Base-by-base conservation (phyloP, 2,797 vertebrate species). In the Chelon auratus region DNA sequence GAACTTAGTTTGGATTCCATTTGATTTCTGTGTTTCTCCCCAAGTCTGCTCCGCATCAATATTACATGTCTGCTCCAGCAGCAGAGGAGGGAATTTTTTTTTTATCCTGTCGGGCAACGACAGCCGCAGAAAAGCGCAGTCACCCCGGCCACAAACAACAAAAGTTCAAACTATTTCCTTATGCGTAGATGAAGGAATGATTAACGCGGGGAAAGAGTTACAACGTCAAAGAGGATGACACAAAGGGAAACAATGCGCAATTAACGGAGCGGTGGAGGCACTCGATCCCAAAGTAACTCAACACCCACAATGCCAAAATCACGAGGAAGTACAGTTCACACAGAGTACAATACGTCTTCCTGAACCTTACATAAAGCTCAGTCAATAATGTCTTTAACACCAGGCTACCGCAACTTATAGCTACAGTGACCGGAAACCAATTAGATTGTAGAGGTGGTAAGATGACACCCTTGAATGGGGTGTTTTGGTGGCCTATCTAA, bases 31-130 rank as follows among this genome's bases (percentile, higher is more conserved):
- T 89, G 81, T 91, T 88, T 91, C 84, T 80, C 63, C 1, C 30
- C 43, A 58, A 80, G 79, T 86, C 89, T 89, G 91, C 87, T 86
- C 75, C 65, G 77, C 91, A 93, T 93, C 87, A 94, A 93, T 94
- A 92, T 91, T 94, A 91, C 89, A 93, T 94, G 87, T 70, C 79
- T 61, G 58, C 85, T 87, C 78, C 64, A 60, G 69, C 62, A 62
- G 69, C 62, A 69, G 78, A 81, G 52, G 80, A 80, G 72, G 45
- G 20, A 43, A 13, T 22, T 51, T 6, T 43, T 26, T 26, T 36
- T 42, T 55, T 82, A 83, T 81, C 56, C 75, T 83, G 65, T 81
- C 57, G 80, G 75, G 79, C 45, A 87, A 81, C 39, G 37, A 47
- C 72, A 62, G 82, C 87, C 85, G 9, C 87, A 78, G 77, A 83